Conservation (phyloP, 2,797 vertebrate species). For the Atherinosoma microstoma region DNA sequence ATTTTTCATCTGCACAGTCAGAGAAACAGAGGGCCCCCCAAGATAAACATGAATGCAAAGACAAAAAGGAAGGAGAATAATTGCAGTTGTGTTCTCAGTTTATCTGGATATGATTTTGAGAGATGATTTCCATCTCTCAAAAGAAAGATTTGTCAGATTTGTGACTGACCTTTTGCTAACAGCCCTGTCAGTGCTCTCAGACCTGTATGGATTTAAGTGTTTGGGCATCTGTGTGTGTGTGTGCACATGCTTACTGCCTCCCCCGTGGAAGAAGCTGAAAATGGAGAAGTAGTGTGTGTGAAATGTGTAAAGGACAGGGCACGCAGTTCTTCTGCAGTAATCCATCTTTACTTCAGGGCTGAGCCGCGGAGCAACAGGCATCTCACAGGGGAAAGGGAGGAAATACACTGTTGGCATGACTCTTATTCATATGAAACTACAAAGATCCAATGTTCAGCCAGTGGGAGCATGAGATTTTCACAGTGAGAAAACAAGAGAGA, state of each 20-base stretch:
- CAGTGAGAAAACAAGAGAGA: slow-evolving; percentile 53
- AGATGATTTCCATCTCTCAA: slow-evolving; percentile 49
- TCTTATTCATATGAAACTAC: slow-evolving; percentile 58
- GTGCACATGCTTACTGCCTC: slow-evolving; percentile 7
- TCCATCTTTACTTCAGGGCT: slow-evolving; percentile 77
- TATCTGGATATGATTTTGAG: slow-evolving; percentile 42
- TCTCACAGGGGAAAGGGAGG: slow-evolving; percentile 53
- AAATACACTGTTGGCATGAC: slow-evolving; percentile 60
- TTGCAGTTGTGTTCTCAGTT: slow-evolving; percentile 41
- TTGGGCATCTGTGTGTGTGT: slow-evolving; percentile 25
- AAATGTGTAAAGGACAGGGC: slow-evolving; percentile 77
- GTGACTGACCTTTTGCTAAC: slow-evolving; percentile 79
- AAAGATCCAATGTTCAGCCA: slow-evolving; percentile 49
- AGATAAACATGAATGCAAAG: slow-evolving; percentile 26
- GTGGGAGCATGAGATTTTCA: slow-evolving; percentile 48
- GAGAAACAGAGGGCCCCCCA: not conserved
- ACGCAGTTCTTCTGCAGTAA: slow-evolving; percentile 78
- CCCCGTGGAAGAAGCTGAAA: slow-evolving; percentile 65
- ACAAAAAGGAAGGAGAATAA: slow-evolving; percentile 45
- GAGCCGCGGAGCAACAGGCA: slow-evolving; percentile 72
- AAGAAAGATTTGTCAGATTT: slow-evolving; percentile 74
- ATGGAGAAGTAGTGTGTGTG: slow-evolving; percentile 76
- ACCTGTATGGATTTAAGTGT: slow-evolving; percentile 46
- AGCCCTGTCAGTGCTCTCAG: slow-evolving; percentile 70
- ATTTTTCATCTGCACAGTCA: slow-evolving; percentile 8